Percentiles rank a stretch among this genome's conserved stretches.
Conservation (phyloP, 2,888 invertebrate genomes). For the Luperina nickerlii region DNA sequence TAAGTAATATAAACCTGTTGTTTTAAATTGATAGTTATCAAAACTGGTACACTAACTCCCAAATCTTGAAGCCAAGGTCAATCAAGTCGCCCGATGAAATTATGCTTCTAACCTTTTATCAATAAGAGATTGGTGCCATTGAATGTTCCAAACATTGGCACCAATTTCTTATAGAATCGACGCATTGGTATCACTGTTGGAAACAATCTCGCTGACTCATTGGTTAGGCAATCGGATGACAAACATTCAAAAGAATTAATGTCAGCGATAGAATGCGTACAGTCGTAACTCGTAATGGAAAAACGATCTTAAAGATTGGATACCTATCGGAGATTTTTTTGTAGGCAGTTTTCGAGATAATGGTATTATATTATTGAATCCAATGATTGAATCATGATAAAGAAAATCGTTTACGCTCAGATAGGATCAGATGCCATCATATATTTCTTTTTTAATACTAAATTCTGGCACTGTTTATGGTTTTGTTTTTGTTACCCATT, state of each 20-base stretch:
- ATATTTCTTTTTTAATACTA: background rate
- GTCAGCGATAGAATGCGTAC: slow-evolving; percentile 32
- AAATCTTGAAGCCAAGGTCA: slow-evolving; percentile 13
- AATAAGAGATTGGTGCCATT: background rate
- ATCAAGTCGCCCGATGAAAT: slow-evolving; percentile 7
- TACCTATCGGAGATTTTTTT: slow-evolving; percentile 4
- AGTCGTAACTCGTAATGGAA: background rate
- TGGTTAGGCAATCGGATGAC: slow-evolving; percentile 6
- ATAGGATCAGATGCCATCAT: background rate
- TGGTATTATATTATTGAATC: slow-evolving; percentile 6
- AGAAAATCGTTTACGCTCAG: background rate
- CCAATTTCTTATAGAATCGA: background rate
- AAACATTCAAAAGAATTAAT: slow-evolving; percentile 32
- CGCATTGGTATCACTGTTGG: background rate
- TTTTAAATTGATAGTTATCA: slow-evolving; percentile 22
- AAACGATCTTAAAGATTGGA: slow-evolving; percentile 5
- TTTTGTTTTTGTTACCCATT: background rate
- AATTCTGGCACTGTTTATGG: background rate
- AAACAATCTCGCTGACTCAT: slow-evolving; percentile 14
- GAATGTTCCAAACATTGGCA: background rate
- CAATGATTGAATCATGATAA: background rate
- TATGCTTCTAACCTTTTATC: slow-evolving; percentile 1
- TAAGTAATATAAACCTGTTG: slow-evolving; percentile 24
- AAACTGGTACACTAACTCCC: slow-evolving; percentile 1
- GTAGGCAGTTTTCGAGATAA: background rate